Evolutionary conservation across 2,113 vertebrate genomes (phyloP).

Genomic region (Struthidea cinerea): DNA sequence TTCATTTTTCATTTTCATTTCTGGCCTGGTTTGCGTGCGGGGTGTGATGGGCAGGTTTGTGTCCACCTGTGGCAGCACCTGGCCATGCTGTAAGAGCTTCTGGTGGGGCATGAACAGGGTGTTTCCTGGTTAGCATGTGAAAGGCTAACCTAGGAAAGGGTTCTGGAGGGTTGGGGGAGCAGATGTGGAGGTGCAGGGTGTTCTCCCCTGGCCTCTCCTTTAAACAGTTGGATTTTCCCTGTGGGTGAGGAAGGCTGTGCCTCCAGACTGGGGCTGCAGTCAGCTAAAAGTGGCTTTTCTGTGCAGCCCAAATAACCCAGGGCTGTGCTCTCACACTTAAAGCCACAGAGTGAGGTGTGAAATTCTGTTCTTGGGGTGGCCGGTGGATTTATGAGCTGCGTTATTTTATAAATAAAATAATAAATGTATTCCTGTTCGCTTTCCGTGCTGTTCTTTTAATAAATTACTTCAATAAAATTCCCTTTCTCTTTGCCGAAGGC

Average conservation of each 20-base stretch:
- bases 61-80: rapidly evolving
- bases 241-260: neutral
- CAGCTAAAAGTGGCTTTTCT: neutral
- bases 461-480: neutral
- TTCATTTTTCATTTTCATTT: rapidly evolving
- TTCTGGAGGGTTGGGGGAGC: neutral
- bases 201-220: neutral
- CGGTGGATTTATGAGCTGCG: neutral
- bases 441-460: neutral
- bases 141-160: rapidly evolving
- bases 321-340: neutral
- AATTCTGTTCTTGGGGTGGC: rapidly evolving
- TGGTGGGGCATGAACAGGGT: neutral
- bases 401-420: neutral
- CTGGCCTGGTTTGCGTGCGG: rapidly evolving
- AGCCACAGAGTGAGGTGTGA: neutral
- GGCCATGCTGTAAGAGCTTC: rapidly evolving
- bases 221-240: neutral
- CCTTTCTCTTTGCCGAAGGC: slow-evolving; percentile 66
- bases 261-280: neutral
- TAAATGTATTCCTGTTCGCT: neutral
- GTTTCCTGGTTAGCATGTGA: rapidly evolving
- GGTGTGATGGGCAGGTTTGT: neutral
- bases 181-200: neutral
- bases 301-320: rapidly evolving